phyloP scores from a whole-genome alignment of 2,888 invertebrate species.

The Epirrhoe tristata region DNA sequence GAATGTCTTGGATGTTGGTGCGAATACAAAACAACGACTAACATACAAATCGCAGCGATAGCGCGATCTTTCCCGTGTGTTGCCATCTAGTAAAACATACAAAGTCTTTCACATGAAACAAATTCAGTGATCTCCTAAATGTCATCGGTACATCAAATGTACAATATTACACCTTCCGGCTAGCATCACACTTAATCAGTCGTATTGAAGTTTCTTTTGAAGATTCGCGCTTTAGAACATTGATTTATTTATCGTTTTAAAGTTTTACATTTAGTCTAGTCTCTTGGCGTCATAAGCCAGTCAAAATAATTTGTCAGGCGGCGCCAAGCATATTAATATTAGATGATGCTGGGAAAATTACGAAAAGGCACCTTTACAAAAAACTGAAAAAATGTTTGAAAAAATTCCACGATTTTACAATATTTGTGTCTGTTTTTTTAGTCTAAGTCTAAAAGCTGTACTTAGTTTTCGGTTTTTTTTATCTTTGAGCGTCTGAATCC shows the following conservation, averaged over 20 bases:
- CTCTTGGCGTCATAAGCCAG: constrained; percentile 26
- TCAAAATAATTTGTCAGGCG: constrained; percentile 37
- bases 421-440: too few relatives aligned
- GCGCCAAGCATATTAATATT: constrained; percentile 27
- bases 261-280: constrained; percentile 16
- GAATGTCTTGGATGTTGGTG: too few relatives aligned
- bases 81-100: too few relatives aligned
- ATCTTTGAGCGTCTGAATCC: too few relatives aligned
- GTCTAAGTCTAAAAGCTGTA: too few relatives aligned
- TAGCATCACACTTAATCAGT: constrained; percentile 14
- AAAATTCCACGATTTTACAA: too few relatives aligned
- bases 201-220: constrained; percentile 29
- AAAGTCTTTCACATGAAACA: neutral
- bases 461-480: too few relatives aligned
- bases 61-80: too few relatives aligned
- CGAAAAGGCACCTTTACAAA: neutral
- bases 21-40: too few relatives aligned
- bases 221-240: constrained; percentile 18
- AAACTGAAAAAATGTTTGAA: too few relatives aligned
- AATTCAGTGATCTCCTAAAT: neutral
- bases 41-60: too few relatives aligned
- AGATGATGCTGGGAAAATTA: neutral
- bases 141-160: constrained; percentile 9
- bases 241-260: constrained; percentile 30
- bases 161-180: constrained; percentile 7